These are phyloP conservation scores for Sebastes minor DNA, from an alignment of 2,797 vertebrate genomes.

Conservation along the genomic window DNA sequence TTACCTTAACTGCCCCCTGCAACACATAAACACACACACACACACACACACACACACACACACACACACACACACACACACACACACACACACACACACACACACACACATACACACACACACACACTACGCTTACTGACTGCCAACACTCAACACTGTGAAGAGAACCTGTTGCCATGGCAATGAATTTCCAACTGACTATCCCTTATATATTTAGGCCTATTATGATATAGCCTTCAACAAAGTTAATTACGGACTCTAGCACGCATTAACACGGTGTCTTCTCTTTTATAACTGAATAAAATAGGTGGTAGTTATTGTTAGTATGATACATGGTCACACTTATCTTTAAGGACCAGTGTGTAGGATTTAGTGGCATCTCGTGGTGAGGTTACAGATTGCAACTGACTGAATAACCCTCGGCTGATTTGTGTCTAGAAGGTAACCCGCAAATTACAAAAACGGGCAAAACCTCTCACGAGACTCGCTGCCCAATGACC, in stretches of 20 bases:
- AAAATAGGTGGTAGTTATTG: not conserved
- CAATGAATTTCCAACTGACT: slow-evolving; percentile 33
- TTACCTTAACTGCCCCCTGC: not conserved
- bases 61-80: not conserved
- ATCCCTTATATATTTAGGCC: slow-evolving; percentile 10
- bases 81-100: too few species aligned
- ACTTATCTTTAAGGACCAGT: too few species aligned
- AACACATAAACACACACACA: not conserved
- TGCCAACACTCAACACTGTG: slow-evolving; percentile 31
- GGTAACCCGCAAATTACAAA: too few species aligned
- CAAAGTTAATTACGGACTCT: not conserved
- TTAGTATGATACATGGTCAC: not conserved
- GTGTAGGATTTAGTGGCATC: too few species aligned
- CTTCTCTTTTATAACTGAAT: not conserved
- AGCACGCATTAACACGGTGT: not conserved
- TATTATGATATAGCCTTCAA: not conserved
- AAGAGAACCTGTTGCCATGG: slow-evolving; percentile 65
- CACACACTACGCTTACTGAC: not conserved
- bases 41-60: not conserved
- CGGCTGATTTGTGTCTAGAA: too few species aligned
- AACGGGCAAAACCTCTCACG: too few species aligned
- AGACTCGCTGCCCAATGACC: too few species aligned
- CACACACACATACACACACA: too few species aligned
- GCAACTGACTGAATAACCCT: too few species aligned
- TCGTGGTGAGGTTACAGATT: too few species aligned